Percentiles rank a stretch among this genome's conserved stretches.
Conservation (phyloP, 2,797 vertebrate species). For the Halcyon chelicuti region DNA sequence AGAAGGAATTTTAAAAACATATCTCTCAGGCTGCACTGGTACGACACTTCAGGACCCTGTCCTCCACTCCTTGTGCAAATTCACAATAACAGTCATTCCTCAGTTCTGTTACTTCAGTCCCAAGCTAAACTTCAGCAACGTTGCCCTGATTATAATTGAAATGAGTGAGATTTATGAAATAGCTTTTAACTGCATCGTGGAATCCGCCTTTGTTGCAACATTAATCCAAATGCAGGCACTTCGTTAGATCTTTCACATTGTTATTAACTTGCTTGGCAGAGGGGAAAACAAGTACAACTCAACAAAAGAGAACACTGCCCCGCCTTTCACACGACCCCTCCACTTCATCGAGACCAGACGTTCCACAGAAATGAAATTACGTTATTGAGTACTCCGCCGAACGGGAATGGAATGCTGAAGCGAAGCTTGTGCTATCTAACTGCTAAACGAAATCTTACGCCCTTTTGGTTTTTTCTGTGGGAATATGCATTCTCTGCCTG, state of each 20-base stretch:
- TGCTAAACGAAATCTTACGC: background rate
- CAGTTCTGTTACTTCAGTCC: background rate
- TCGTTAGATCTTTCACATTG: background rate
- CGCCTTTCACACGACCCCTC: background rate
- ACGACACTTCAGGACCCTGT: slow-evolving; percentile 19
- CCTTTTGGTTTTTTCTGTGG: background rate
- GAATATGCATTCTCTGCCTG: background rate
- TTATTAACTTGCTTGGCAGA: background rate
- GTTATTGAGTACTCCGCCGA: background rate
- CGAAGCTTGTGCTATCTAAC: background rate
- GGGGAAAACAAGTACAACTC: background rate
- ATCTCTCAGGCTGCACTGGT: background rate
- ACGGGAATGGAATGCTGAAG: background rate
- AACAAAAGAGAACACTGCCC: background rate
- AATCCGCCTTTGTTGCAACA: background rate
- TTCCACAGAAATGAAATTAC: background rate
- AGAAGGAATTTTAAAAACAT: background rate
- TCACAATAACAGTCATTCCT: background rate
- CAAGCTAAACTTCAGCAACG: background rate
- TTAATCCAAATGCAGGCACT: background rate
- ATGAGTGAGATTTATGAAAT: background rate
- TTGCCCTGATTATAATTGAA: background rate
- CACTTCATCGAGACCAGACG: background rate
- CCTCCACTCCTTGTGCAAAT: background rate
- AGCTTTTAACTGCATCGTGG: background rate